phyloP scores from a whole-genome alignment of 2,888 invertebrate genomes.

The Epistrophella euchroma region DNA sequence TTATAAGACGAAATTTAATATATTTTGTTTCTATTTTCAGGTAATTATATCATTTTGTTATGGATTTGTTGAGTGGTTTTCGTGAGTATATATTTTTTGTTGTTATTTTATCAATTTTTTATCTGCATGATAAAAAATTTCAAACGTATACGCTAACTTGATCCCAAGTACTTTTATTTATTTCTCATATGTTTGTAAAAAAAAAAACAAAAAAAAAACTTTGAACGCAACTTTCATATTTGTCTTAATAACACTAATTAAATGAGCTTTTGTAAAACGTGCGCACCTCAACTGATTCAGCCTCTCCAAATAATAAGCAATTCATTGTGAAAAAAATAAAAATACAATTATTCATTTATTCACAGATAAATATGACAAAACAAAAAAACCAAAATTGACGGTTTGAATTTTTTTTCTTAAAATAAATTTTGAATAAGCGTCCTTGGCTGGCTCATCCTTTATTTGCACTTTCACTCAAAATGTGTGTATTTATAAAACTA shows the following conservation, averaged over 20 bases:
- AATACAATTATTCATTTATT: conserved; percentile 9
- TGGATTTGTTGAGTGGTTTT: not conserved
- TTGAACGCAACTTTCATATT: conserved; percentile 28
- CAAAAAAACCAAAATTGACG: not conserved
- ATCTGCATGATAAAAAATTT: conserved; percentile 45
- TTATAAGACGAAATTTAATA: not conserved
- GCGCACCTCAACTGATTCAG: conserved; percentile 37
- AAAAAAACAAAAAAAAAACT: not conserved
- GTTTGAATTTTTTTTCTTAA: not conserved
- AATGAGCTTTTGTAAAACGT: conserved; percentile 50
- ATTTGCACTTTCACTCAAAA: conserved; percentile 48
- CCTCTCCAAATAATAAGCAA: conserved; percentile 47
- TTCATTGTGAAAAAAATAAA: conserved; percentile 39
- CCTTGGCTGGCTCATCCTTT: conserved; percentile 58
- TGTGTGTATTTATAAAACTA: conserved; percentile 42
- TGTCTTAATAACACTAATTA: conserved; percentile 62
- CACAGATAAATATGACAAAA: conserved; percentile 42
- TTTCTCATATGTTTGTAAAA: conserved; percentile 15
- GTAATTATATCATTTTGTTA: conserved; percentile 40
- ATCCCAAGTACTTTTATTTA: conserved; percentile 11
- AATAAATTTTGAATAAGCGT: conserved; percentile 29
- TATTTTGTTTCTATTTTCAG: conserved; percentile 46
- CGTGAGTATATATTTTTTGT: conserved; percentile 27
- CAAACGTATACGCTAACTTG: conserved; percentile 26
- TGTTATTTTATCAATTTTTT: not conserved